Conservation (phyloP, 2,113 vertebrate genomes). For the Lichenostomus cassidix region DNA sequence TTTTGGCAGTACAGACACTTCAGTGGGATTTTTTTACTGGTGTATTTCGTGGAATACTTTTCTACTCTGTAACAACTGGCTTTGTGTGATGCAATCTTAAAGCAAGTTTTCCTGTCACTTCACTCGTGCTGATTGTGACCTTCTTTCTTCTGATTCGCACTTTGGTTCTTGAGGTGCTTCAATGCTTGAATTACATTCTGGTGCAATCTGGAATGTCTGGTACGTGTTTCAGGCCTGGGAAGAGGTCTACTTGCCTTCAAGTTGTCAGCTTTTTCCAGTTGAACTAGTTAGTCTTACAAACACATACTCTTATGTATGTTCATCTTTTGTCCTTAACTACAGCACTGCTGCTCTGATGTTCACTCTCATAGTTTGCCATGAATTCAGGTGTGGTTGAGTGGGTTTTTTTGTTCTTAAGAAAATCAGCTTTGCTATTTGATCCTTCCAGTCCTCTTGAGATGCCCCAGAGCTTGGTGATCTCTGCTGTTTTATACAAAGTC, state of each 20-base stretch:
- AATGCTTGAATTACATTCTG: not conserved
- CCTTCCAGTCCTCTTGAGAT: not conserved
- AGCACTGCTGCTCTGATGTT: rapidly evolving
- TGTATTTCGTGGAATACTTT: not conserved
- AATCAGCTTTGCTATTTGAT: not conserved
- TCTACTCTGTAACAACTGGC: not conserved
- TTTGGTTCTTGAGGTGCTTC: not conserved
- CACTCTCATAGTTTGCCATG: not conserved
- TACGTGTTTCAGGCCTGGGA: not conserved
- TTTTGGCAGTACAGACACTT: not conserved
- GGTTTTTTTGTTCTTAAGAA: not conserved
- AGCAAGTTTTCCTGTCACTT: not conserved
- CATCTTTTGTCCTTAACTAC: not conserved
- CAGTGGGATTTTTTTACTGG: not conserved
- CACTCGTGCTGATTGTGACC: not conserved
- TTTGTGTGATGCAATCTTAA: not conserved
- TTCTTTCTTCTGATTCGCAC: not conserved
- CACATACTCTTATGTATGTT: not conserved
- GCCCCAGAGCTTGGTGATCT: not conserved
- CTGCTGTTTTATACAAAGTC: not conserved
- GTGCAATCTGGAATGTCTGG: not conserved
- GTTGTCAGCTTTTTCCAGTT: not conserved
- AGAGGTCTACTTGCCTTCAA: not conserved
- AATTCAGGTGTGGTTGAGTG: not conserved
- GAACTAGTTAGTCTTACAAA: not conserved